Base-by-base conservation (phyloP, 2,888 invertebrate species). In the Spisula solida region DNA sequence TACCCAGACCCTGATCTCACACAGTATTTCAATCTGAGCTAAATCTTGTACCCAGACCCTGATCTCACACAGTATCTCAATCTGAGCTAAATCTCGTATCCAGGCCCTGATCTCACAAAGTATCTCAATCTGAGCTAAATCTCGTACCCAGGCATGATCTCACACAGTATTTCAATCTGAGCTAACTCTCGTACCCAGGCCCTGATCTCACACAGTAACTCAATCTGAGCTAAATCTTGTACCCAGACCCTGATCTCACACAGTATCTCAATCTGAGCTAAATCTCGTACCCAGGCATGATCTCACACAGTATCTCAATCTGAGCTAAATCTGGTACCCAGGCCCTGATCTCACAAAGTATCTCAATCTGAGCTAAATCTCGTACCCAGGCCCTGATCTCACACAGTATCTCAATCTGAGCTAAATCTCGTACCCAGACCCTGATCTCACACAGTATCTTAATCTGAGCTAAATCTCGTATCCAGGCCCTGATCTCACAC, bases 31-130 rank as follows among this genome's bases (percentile, higher is more conserved):
- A 41, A 41, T 41, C 8, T 41, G 41, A 41, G 4, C 41, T 41
- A 41, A 2, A 41, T 41, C 41, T 41, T 8, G 97, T 97, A 80
- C 81, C 41, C 4, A 41, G 8, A 41, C 41, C 41, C 2, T n/a
- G 8, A 41, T 2, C 41, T 41, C 41, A 41, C 4, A 8, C 2
- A 41, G 41, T 41, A 41, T 8, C 41, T 41, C 41, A 41, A 41
- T 41, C 8, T 41, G 41, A 41, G 4, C 41, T 41, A 41, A 2
- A 41, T 41, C 41, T 41, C 41, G 97, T 97, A 80, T 82, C 41
- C 4, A 41, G 8, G 8, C 41, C 41, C 2, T n/a, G 8, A 41
- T 2, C 41, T 41, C 41, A 41, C 4, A 8, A 41, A 41, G 41
- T 41, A 41, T 8, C 41, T 41, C 41, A 41, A 41, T 41, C 8